phyloP scores from a whole-genome alignment of 2,888 invertebrate species.

The Drosophila nigricruria region DNA sequence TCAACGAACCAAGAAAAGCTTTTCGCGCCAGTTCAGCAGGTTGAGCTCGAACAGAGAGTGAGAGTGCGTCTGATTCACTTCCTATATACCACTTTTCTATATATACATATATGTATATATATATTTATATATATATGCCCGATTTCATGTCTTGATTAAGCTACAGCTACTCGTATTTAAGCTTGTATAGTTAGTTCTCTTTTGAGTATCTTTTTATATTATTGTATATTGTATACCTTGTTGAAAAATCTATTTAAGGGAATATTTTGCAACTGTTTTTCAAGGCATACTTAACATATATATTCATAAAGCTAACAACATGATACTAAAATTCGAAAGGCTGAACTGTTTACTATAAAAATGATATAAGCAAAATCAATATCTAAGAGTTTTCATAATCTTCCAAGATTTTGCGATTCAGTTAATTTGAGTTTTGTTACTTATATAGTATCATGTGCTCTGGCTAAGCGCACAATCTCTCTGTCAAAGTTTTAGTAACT shows the following conservation, averaged over 20 bases:
- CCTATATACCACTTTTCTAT: constrained; percentile 11
- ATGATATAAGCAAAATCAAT: too few relatives aligned
- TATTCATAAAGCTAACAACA: neutral
- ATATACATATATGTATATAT: neutral
- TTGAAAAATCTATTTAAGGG: neutral
- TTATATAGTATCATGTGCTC: neutral
- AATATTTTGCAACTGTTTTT: neutral
- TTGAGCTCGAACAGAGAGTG: constrained; percentile 17
- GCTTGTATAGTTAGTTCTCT: neutral
- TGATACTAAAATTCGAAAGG: neutral
- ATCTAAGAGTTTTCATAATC: neutral
- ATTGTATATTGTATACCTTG: constrained; percentile 6
- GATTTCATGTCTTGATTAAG: constrained; percentile 5
- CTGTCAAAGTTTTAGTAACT: neutral
- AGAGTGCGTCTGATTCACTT: constrained; percentile 24
- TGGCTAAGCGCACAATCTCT: neutral
- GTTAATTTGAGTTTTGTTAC: neutral
- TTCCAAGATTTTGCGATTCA: neutral
- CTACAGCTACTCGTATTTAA: neutral
- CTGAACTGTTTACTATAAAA: neutral
- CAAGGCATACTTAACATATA: constrained; percentile 11
- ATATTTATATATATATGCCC: neutral
- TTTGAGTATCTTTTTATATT: neutral
- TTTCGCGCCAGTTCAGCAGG: constrained; percentile 25
- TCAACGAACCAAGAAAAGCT: constrained; percentile 41